Percentiles rank a stretch among this genome's conserved stretches.
These are phyloP conservation scores for Idris sp. DNA, from an alignment of 1,140 invertebrate genomes.

Conservation along the genomic window DNA sequence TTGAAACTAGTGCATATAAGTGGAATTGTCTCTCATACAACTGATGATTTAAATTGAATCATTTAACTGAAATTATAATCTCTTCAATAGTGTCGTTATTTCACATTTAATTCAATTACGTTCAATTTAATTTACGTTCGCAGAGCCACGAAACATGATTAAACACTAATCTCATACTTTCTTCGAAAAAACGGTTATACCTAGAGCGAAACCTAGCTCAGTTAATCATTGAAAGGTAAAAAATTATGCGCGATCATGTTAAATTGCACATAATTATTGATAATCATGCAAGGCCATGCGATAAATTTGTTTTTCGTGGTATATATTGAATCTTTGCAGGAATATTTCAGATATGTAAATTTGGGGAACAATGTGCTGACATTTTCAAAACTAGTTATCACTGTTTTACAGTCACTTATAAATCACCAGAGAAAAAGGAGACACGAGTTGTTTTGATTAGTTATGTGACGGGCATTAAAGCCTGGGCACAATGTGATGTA, in stretches of 20 bases:
- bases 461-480: slow-evolving; percentile 59
- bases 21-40: too few relatives aligned
- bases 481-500: slow-evolving; percentile 50
- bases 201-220: neutral
- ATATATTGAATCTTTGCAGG: slow-evolving; percentile 42
- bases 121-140: neutral
- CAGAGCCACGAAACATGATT: neutral
- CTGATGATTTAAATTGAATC: too few relatives aligned
- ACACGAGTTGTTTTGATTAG: slow-evolving; percentile 58
- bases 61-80: too few relatives aligned
- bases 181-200: slow-evolving; percentile 7
- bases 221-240: slow-evolving; percentile 23
- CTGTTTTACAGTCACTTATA: slow-evolving; percentile 42
- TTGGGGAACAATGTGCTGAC: slow-evolving; percentile 19
- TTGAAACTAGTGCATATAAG: too few relatives aligned
- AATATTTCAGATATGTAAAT: slow-evolving; percentile 50
- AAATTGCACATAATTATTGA: slow-evolving; percentile 34
- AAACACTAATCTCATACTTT: slow-evolving; percentile 12
- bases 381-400: slow-evolving; percentile 50
- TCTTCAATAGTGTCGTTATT: neutral
- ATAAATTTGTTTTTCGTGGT: slow-evolving; percentile 35
- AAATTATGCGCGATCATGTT: slow-evolving; percentile 34
- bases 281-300: slow-evolving; percentile 37
- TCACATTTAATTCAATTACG: neutral
- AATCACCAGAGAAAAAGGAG: slow-evolving; percentile 53